Evolutionary conservation across 1,140 invertebrate species (phyloP), one percentile per base, ranked within the genome.

Genomic region (Protaetia brevitarsis): DNA sequence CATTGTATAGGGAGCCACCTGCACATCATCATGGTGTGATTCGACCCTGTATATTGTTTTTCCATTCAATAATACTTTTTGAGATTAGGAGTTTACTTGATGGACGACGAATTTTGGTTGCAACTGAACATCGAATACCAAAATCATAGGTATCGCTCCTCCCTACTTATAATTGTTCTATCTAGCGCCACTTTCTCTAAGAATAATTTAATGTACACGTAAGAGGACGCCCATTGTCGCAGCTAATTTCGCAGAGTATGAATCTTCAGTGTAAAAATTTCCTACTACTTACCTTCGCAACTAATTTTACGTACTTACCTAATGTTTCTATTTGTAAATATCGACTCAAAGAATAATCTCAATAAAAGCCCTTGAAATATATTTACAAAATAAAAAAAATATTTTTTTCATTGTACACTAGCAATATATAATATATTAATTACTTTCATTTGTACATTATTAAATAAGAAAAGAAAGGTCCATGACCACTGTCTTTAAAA

Each of bases 401-500:
- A 59, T 28, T 59, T 29, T 59, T 59, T 51, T 51, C 41, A 59
- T 29, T 59, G 26, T 62, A 62, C 31, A 62, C 60, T 62, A 62
- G 60, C 29, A 62, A 62, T 62, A 62, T 62, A 62, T 62, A 62
- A 59, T 62, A 62, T 62, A 62, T 62, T 62, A 62, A 62, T 62
- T 62, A 62, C 31, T 62, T 62, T 23, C 21, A 30, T 62, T 62
- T 62, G 60, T 62, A 62, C 60, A 62, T 62, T 62, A 36, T 62
- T 36, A 62, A 62, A 36, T 62, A 62, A 62, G 29, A 34, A 62
- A 36, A 61, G 28, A 62, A 31, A 19, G 19, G 57, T 59, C 29
- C 57, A 59, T 31, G 57, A 59, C 30, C 41, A 51, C 41, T 51
- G 21, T 51, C 16, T 51, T 51, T 51, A 16, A 51, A 51, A 51